These are phyloP conservation scores for Euura saliciscinereae DNA, from an alignment of 1,140 invertebrate species.

Conservation along the genomic window DNA sequence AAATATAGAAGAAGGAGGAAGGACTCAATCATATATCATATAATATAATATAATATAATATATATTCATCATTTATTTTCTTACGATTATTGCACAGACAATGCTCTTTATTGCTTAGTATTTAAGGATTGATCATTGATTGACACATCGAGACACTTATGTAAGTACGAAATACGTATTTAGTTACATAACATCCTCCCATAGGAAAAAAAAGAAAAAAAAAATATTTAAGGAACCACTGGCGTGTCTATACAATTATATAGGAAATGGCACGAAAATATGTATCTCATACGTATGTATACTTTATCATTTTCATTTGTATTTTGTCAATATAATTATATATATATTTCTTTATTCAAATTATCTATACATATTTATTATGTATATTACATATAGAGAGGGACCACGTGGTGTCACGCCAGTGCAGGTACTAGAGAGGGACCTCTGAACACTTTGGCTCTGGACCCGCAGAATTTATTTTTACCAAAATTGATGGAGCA, in stretches of 20 bases:
- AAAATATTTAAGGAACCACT: constrained; percentile 23
- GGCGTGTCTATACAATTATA: constrained; percentile 9
- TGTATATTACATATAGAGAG: not conserved
- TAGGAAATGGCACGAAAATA: constrained; percentile 42
- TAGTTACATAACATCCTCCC: constrained; percentile 11
- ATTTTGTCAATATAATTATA: not conserved
- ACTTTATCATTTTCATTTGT: not conserved
- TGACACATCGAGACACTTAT: constrained; percentile 47
- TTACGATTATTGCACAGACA: constrained; percentile 40
- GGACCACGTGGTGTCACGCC: constrained; percentile 9
- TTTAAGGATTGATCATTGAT: constrained; percentile 39
- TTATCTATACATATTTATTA: not conserved
- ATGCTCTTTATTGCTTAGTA: constrained; percentile 49
- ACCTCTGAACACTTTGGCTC: constrained; percentile 45
- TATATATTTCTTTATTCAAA: not conserved
- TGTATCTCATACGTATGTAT: constrained; percentile 15
- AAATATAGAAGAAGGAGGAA: not conserved
- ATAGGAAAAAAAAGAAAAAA: constrained; percentile 16
- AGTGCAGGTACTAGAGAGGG: constrained; percentile 48
- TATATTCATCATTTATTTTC: constrained; percentile 32
- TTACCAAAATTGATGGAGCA: not conserved
- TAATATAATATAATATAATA: constrained; percentile 12
- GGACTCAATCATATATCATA: no score
- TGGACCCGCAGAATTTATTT: constrained; percentile 33
- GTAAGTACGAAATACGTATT: constrained; percentile 3